Evolutionary conservation across 2,888 invertebrate genomes (phyloP), one percentile per base, ranked within the genome.

Genomic region (Protodeltote pygarga): DNA sequence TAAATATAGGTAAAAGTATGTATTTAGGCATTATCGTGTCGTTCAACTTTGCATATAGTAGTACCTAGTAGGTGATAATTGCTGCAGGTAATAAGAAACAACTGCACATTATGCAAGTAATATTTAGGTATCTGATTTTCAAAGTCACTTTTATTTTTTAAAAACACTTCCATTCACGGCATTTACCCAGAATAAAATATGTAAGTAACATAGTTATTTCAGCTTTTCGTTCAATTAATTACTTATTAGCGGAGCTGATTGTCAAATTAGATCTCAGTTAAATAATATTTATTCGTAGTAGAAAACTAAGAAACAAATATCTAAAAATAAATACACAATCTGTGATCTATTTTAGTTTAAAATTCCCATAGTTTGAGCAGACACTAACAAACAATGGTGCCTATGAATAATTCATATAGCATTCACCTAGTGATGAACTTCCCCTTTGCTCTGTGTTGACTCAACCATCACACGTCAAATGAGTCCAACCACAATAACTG

Each of bases 331-430:
- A 47, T 37, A 50, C 19, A 53, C 37, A 38, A 35, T 28, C 39
- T 23, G 21, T 34, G 42, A 37, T 45, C 49, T 40, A 42, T 63
- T 58, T 65, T 64, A 47, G 44, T 54, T 60, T 28, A 32, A 13
- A 44, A 60, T 64, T 50, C 35, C 50, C 42, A 33, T 49, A 63
- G 16, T 50, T 48, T 23, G 46, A 40, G 60, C 63, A 75, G 71
- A 71, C 46, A 70, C 71, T 68, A 64, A 70, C 73, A 75, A 79
- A 79, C 79, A 81, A 79, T 79, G 45, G 54, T 45, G 35, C 62
- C 21, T 41, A 51, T 77, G 64, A 66, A 75, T 78, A 61, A 80
- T 79, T 77, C 77, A 79, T 74, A 46, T 52, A 60, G 59, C 52
- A 49, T 46, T 46, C 46, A 41, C 35, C 28, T 39, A 48, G 65